phyloP scores from a whole-genome alignment of 2,888 invertebrate species.

The Harpagoxenus sublaevis region DNA sequence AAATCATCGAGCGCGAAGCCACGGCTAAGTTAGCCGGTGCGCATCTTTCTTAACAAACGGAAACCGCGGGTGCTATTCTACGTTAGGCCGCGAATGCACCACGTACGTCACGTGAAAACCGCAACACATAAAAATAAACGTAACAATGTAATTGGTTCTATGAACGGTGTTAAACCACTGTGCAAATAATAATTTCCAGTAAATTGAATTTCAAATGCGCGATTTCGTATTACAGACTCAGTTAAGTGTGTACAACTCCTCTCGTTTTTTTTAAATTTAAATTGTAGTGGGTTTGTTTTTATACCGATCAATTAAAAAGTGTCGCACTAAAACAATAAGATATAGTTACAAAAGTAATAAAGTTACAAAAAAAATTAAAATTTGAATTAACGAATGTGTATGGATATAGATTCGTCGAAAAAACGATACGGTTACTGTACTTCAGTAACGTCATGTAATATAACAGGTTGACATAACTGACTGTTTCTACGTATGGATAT shows the following conservation, averaged over 20 bases:
- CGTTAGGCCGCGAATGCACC: slow-evolving; percentile 10
- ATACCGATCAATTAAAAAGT: background rate
- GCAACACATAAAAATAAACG: slow-evolving; percentile 23
- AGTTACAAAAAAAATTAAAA: background rate
- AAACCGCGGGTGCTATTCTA: slow-evolving; percentile 23
- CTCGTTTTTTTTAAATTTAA: background rate
- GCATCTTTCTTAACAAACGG: slow-evolving; percentile 31
- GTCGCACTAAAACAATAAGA: background rate
- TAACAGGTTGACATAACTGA: no score
- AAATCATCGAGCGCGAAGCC: slow-evolving; percentile 19
- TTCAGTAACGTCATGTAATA: slow-evolving; percentile 1
- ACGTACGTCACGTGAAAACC: slow-evolving; percentile 16
- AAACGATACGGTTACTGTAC: background rate
- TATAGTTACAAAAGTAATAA: background rate
- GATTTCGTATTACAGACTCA: background rate
- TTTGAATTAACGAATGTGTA: background rate
- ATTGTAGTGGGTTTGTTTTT: background rate
- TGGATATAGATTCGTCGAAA: background rate
- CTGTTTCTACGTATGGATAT: background rate
- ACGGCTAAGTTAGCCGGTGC: slow-evolving; percentile 16
- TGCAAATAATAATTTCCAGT: background rate
- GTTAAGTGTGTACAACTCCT: background rate
- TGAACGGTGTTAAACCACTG: background rate
- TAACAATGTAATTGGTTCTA: background rate
- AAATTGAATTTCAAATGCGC: slow-evolving; percentile 17